Percentiles rank a stretch among this genome's conserved stretches.
Conservation (phyloP, 2,797 vertebrate genomes). For the Periparus ater region DNA sequence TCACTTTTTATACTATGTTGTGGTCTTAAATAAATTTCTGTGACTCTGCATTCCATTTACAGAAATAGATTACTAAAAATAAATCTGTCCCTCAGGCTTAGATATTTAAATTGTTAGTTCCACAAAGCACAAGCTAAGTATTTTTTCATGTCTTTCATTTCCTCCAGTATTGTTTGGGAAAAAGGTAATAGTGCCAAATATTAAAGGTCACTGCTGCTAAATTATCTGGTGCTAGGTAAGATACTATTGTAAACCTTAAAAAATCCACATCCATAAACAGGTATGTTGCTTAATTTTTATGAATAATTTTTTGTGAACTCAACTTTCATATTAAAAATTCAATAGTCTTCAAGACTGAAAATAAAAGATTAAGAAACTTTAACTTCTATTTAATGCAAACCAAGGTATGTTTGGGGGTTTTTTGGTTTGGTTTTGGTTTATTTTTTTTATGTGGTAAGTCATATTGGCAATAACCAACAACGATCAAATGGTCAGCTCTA, state of each 20-base stretch:
- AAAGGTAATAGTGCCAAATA: neutral
- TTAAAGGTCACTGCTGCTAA: neutral
- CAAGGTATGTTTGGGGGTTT: fast-evolving
- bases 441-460: neutral
- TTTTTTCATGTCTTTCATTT: slow-evolving; percentile 7
- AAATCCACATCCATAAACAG: neutral
- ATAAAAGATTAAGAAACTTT: neutral
- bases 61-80: neutral
- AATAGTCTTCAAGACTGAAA: neutral
- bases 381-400: neutral
- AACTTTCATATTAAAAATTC: neutral
- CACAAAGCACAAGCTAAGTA: neutral
- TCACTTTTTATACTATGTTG: neutral
- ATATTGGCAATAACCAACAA: neutral
- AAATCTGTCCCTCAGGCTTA: neutral
- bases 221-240: neutral
- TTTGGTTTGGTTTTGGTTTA: neutral
- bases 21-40: neutral
- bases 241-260: neutral
- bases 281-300: neutral
- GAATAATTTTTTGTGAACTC: neutral
- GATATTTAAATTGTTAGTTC: neutral
- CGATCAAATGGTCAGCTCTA: neutral
- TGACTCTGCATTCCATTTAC: neutral
- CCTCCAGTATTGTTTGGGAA: neutral